Evolutionary conservation across 2,113 vertebrate species (phyloP).

Genomic region (Oncorhynchus clarkii): DNA sequence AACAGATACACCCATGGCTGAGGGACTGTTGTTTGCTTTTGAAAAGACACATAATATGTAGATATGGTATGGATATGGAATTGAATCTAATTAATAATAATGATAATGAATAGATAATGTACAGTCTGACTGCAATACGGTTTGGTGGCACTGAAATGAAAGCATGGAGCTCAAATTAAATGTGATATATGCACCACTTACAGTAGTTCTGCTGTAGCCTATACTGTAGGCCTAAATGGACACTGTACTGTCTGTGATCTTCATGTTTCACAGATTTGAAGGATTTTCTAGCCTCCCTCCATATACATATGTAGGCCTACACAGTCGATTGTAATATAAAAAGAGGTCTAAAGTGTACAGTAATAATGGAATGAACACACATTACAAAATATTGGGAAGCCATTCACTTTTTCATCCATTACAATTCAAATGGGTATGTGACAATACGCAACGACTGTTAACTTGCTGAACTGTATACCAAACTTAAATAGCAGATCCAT

Average conservation of each 20-base stretch:
- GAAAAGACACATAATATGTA: not conserved
- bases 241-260: not conserved
- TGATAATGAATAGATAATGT: no score
- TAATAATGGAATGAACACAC: slow-evolving; percentile 37
- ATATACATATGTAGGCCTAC: not conserved
- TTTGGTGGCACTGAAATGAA: no score
- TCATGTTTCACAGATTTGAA: not conserved
- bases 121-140: no score
- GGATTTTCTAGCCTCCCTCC: not conserved
- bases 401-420: slow-evolving; percentile 14
- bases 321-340: not conserved
- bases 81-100: no score
- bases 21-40: not conserved
- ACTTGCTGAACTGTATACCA: slow-evolving; percentile 51
- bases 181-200: no score
- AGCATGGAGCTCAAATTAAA: no score
- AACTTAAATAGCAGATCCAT: slow-evolving; percentile 45
- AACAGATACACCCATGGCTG: not conserved
- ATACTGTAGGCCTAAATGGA: no score
- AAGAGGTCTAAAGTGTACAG: slow-evolving; percentile 19
- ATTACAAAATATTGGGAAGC: slow-evolving; percentile 12
- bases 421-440: slow-evolving; percentile 38
- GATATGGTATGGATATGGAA: no score
- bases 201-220: no score
- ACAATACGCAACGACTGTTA: slow-evolving; percentile 37